Evolutionary conservation across 2,113 vertebrate genomes (phyloP), one percentile per base, ranked within the genome.

Genomic region (Nothobranchius kuhntae): DNA sequence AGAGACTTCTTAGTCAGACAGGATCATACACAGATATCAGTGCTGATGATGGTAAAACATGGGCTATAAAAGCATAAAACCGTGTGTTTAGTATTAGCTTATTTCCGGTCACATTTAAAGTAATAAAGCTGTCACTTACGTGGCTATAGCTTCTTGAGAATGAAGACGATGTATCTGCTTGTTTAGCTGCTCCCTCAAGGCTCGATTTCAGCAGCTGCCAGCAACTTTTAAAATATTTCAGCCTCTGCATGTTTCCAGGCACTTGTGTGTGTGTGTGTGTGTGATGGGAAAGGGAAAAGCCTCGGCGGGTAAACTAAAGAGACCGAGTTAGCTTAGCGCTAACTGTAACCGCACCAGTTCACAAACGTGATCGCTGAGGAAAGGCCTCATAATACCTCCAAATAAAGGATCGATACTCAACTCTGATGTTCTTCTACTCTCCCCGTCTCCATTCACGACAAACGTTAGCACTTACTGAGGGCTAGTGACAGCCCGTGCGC

Each of bases 181-280:
- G 84, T 58, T 71, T 78, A 50, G 73, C 57, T 59, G 80, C 76
- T 72, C 68, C 76, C 6, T 81, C 73, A 12, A 55, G 68, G 79
- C 65, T 46, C 6, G 74, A 53, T 26, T 73, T 89, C 36, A 91
- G 64, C 57, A 87, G 78, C 53, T 75, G 73, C 88, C 86, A 86
- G 2, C 62, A 86, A 13, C 58, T 63, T 69, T 67, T 89, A 11
- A 83, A 53, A 74, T 47, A 17, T 9, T 56, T 68, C 2, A 85
- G 11, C 50, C 83, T 89, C 71, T 78, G 89, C 92, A 93, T 92
- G 24, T 65, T 60, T 83, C 36, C 67, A 6, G 61, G 59, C 57
- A 59, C 53, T 63, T 30, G 30, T 30, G 30, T 30, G 30, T 68
- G 21, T 10, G 24, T 56, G 35, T 14, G 4, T 21, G 21, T 21